Evolutionary conservation across 2,888 invertebrate species (phyloP), one percentile per base, ranked within the genome.

Genomic region (Drosophila neutralis): DNA sequence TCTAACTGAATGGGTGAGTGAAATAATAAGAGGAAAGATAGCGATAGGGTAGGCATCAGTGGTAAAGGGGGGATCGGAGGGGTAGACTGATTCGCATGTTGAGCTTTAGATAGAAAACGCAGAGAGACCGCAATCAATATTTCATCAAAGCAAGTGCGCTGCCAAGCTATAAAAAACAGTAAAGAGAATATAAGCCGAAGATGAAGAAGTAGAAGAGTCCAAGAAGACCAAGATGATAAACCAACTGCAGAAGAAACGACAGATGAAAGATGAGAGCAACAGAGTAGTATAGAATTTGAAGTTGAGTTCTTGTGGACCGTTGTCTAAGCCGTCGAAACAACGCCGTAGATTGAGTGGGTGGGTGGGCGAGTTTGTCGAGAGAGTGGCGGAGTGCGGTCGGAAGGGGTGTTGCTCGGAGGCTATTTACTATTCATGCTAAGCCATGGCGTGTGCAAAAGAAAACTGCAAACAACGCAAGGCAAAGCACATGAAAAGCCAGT

Each of bases 371-470:
- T 15, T 24, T 21, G 13, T 1, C 15, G 2, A 18, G n/a, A 15
- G 24, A n/a, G 6, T 33, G 15, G 45, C 24, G 29, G 42, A 21
- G 10, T 35, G 27, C n/a, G 53, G 54, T 13, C 18, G 8, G 24
- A 45, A 45, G 8, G 24, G 35, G 24, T 38, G 38, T 38, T 42
- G 42, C 42, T n/a, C 42, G 11, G 60, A 51, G 71, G 68, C 74
- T 86, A 89, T 86, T 86, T 82, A 78, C 85, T 87, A 86, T 86
- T 86, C 85, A 86, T 86, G 87, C 82, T 80, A 82, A 86, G 87
- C 87, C 87, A 69, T 76, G 72, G 89, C 75, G 78, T 83, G 78
- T 81, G 82, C 82, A 74, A 88, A 81, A 72, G 76, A 88, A 89
- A 83, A 83, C 76, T 78, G 84, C 89, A 89, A 81, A 89, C 89